Base-by-base conservation (phyloP, 2,888 invertebrate species). In the Antheraea assamensis region DNA sequence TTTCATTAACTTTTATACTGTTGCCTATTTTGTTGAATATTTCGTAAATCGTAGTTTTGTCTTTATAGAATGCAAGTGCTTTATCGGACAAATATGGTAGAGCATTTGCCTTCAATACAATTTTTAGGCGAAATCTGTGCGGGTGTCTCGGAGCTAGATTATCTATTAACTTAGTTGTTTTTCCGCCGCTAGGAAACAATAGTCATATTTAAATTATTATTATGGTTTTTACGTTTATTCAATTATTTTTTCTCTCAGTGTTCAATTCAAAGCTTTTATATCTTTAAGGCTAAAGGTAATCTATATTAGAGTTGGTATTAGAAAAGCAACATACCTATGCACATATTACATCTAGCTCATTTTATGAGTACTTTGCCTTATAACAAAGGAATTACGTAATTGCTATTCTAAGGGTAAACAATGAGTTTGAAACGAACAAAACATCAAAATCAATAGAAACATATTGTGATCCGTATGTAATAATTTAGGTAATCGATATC, bases 81-180 rank as follows among this genome's bases (percentile, higher is more conserved):
- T 76, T 81, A 0, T 83, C 81, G 0, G 87, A 85, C 0, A 92
- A 75, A 0, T 73, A 71, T 0, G 84, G 17, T 0, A 90, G 87
- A 0, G 87, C 87, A 3, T 82, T 78, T 0, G 84, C 88, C 84
- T 85, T 90, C 49, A 92, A 77, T 21, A 86, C 87, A 0, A 89
- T 83, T 82, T 88, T 89, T 3, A 95, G 75, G 21, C 95, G 85
- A 78, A 95, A 95, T 70, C 87, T 89, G 80, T 95, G 95, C 13
- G 92, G 94, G 42, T 92, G 90, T 74, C 93, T 88, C 0, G 95
- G 94, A 0, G 93, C 88, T 19, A 96, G 82, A 76, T 94, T 87
- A 52, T 91, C 89, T 47, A 95, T 91, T 55, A 82, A 85, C 78
- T 88, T 91, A 5, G 78, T 83, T 1, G 88, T 90, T 83, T 91